These are phyloP conservation scores for Callopanchax toddi DNA, from an alignment of 2,113 vertebrate species.

Conservation along the genomic window DNA sequence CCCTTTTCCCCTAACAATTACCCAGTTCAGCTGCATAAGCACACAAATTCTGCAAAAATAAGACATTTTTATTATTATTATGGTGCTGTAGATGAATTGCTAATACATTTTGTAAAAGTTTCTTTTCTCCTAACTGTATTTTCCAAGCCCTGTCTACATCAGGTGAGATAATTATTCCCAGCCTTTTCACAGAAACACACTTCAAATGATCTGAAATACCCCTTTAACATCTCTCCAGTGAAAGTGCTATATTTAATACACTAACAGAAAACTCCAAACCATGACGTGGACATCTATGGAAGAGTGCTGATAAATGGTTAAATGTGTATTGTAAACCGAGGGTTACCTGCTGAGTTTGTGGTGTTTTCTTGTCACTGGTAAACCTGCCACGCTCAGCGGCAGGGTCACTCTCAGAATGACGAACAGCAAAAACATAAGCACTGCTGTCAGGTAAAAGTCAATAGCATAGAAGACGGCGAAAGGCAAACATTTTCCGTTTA, in stretches of 20 bases:
- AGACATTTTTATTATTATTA: too few species aligned
- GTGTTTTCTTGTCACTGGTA: slow-evolving; percentile 32
- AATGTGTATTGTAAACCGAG: slow-evolving; percentile 43
- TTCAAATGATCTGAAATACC: too few species aligned
- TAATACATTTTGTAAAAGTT: too few species aligned
- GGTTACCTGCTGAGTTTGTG: slow-evolving; percentile 50
- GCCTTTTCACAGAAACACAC: too few species aligned
- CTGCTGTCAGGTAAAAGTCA: slow-evolving; percentile 4
- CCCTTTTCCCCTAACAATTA: too few species aligned
- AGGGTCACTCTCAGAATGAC: slow-evolving; percentile 6
- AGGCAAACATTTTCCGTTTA: slow-evolving; percentile 5
- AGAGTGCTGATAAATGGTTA: slow-evolving; percentile 33
- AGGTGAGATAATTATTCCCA: too few species aligned
- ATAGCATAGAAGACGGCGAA: slow-evolving; percentile 1
- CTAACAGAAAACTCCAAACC: slow-evolving; percentile 35
- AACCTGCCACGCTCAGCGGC: slow-evolving; percentile 24
- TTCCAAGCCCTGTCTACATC: too few species aligned
- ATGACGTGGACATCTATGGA: slow-evolving; percentile 47
- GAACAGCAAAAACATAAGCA: slow-evolving; percentile 14
- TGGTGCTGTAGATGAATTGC: too few species aligned
- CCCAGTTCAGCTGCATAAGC: too few species aligned
- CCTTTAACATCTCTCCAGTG: not conserved
- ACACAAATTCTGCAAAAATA: too few species aligned
- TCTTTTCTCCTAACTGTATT: too few species aligned
- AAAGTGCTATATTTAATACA: slow-evolving; percentile 33